Evolutionary conservation across 1,140 invertebrate genomes (phyloP).

Genomic region (Zaprionus lachaisei): DNA sequence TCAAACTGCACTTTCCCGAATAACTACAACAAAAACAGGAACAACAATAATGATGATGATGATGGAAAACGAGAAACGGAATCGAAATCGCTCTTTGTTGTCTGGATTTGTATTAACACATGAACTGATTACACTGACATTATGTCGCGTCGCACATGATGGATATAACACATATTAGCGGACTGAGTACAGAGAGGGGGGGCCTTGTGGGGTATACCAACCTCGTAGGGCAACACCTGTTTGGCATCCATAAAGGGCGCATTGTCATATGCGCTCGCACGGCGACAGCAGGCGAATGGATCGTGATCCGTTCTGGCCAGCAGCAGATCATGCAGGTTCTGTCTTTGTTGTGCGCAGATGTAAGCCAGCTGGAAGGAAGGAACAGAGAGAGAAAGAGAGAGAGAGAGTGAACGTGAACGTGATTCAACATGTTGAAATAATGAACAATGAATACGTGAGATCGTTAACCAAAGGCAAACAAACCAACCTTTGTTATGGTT

Average conservation of each 20-base stretch:
- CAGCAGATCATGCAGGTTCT: conserved; percentile 93
- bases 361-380: conserved; percentile 89
- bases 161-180: not conserved
- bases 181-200: not conserved
- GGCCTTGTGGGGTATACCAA: conserved; percentile 69
- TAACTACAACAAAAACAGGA: conserved; percentile 5
- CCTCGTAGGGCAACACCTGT: conserved; percentile 93
- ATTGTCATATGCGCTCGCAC: conserved; percentile 91
- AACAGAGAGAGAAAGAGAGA: not conserved
- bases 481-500: conserved; percentile 82
- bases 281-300: conserved; percentile 90
- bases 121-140: conserved; percentile 12
- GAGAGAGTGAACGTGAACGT: no score
- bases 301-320: conserved; percentile 90
- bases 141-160: conserved; percentile 6
- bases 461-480: conserved; percentile 8
- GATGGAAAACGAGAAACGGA: not conserved
- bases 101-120: conserved; percentile 25
- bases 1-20: conserved; percentile 21
- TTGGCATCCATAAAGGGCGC: conserved; percentile 95
- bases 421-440: not conserved
- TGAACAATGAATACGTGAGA: conserved; percentile 21
- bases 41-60: not conserved
- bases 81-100: conserved; percentile 35
- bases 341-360: conserved; percentile 94